These are phyloP conservation scores for Pediacus dermestoides DNA, from an alignment of 2,888 invertebrate genomes.

Conservation along the genomic window DNA sequence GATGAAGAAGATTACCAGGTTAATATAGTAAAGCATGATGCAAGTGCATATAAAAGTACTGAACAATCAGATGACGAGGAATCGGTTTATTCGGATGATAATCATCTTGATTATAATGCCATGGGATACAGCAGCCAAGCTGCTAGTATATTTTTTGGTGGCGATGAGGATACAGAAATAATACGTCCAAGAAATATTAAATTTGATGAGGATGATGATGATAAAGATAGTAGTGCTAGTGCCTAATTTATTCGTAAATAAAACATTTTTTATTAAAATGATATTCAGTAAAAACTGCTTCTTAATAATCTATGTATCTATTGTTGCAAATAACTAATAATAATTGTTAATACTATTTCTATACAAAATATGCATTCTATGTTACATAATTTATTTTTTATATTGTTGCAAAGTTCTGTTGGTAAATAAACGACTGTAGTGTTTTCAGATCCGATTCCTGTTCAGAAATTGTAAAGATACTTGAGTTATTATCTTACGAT, in stretches of 20 bases:
- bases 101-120: constrained; percentile 10
- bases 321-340: not conserved
- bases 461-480: no score
- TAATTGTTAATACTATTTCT: no score
- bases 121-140: constrained; percentile 41
- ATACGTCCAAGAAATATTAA: constrained; percentile 28
- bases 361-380: no score
- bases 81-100: constrained; percentile 3
- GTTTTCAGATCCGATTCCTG: no score
- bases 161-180: constrained; percentile 24
- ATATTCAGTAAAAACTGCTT: not conserved
- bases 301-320: not conserved
- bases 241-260: constrained; percentile 28
- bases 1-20: not conserved
- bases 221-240: constrained; percentile 33
- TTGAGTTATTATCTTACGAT: no score
- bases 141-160: constrained; percentile 44
- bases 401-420: no score
- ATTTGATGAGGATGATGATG: constrained; percentile 27
- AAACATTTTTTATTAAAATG: constrained; percentile 1
- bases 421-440: no score
- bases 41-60: constrained; percentile 1
- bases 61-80: constrained; percentile 4
- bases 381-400: no score
- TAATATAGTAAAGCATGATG: not conserved